Conservation (phyloP, 2,888 invertebrate species). For the Phoenoteleia sp. region DNA sequence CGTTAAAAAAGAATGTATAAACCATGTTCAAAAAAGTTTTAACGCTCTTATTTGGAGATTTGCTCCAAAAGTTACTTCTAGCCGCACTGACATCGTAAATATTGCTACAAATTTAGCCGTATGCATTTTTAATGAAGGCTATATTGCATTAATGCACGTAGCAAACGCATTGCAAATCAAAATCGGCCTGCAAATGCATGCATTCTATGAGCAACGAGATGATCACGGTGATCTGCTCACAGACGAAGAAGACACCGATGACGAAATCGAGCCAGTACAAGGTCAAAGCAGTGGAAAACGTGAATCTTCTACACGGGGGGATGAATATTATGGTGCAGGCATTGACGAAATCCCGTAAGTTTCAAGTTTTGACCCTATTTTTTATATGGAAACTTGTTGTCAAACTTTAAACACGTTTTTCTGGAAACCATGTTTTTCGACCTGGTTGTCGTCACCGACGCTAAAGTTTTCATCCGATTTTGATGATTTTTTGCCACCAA, state of each 20-base stretch:
- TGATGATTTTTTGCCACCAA: background rate
- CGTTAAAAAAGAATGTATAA: slow-evolving; percentile 54
- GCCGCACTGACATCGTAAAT: slow-evolving; percentile 10
- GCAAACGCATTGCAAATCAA: slow-evolving; percentile 22
- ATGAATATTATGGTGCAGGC: slow-evolving; percentile 14
- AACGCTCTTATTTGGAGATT: slow-evolving; percentile 71
- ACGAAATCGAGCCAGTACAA: slow-evolving; percentile 6
- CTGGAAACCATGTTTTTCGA: slow-evolving; percentile 15
- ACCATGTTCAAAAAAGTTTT: too few species aligned
- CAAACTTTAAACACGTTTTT: slow-evolving; percentile 4
- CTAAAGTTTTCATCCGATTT: slow-evolving; percentile 20
- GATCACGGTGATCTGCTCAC: background rate
- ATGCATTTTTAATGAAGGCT: slow-evolving; percentile 25
- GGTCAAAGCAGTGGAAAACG: background rate
- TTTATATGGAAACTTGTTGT: background rate
- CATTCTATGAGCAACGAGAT: slow-evolving; percentile 14
- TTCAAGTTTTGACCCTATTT: slow-evolving; percentile 2
- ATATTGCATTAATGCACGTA: slow-evolving; percentile 3
- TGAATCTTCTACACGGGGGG: background rate
- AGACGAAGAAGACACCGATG: background rate
- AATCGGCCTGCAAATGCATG: slow-evolving; percentile 12
- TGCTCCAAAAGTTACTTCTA: slow-evolving; percentile 50
- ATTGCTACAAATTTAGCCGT: slow-evolving; percentile 37
- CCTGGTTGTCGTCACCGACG: too few species aligned
- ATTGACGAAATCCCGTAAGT: slow-evolving; percentile 13